These are phyloP conservation scores for Pammene aurita DNA, from an alignment of 2,888 invertebrate genomes.

Conservation along the genomic window DNA sequence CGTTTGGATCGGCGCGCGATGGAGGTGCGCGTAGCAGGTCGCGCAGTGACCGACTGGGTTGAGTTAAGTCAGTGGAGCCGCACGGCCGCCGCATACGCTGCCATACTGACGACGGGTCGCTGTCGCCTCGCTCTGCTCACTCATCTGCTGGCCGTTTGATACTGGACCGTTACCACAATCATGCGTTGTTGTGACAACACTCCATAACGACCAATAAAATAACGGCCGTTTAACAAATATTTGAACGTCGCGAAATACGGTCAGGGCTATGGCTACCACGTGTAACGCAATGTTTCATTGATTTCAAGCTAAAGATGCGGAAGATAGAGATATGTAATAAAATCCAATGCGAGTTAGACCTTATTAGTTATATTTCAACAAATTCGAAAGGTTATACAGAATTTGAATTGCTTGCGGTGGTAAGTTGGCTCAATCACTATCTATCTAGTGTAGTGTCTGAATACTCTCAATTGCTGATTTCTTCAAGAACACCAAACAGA, in stretches of 20 bases:
- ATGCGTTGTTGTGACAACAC: constrained; percentile 35
- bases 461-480: constrained; percentile 1
- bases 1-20: constrained; percentile 58
- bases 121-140: constrained; percentile 45
- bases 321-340: neutral
- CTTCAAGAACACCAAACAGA: constrained; percentile 17
- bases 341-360: no score
- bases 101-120: constrained; percentile 44
- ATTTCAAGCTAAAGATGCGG: neutral
- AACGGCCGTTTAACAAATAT: constrained; percentile 7
- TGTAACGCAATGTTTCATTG: neutral
- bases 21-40: constrained; percentile 74
- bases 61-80: constrained; percentile 45
- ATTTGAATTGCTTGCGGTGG: neutral
- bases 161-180: constrained; percentile 63
- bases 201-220: constrained; percentile 32
- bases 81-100: constrained; percentile 45
- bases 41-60: constrained; percentile 70
- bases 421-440: neutral
- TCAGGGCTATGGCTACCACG: neutral
- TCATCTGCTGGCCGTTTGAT: constrained; percentile 65
- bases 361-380: no score
- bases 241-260: neutral
- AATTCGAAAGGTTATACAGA: neutral
- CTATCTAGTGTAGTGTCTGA: neutral